A percentile compares a stretch with the other conserved stretches of the same genome.
These are phyloP conservation scores for Siniperca scherzeri DNA, from an alignment of 2,797 vertebrate species.

Conservation along the genomic window DNA sequence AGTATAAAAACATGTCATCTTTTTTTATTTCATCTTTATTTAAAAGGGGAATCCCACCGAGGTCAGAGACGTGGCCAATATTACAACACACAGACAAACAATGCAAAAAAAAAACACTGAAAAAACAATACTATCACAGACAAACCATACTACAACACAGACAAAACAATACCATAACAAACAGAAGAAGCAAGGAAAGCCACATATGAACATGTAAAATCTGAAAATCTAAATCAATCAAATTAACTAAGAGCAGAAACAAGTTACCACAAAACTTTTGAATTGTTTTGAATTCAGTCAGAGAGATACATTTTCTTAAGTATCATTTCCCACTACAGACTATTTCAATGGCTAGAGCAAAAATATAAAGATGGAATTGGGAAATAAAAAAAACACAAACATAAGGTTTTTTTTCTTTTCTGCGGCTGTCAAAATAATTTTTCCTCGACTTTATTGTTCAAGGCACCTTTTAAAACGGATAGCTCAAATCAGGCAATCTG, in stretches of 20 bases:
- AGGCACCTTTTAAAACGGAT: conserved; percentile 41
- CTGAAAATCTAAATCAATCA: not conserved
- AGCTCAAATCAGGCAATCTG: too few species aligned
- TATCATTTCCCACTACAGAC: not conserved
- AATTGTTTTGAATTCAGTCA: not conserved
- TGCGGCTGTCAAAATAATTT: conserved; percentile 28
- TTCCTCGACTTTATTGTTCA: conserved; percentile 36
- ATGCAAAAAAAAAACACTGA: not conserved
- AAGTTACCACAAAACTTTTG: not conserved
- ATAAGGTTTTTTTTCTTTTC: not conserved
- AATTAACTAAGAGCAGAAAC: not conserved
- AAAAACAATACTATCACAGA: not conserved
- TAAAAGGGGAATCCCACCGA: not conserved
- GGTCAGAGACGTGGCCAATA: not conserved
- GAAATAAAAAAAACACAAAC: not conserved
- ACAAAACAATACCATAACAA: not conserved
- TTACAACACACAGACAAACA: not conserved
- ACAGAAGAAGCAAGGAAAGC: not conserved
- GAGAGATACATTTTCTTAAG: too few species aligned
- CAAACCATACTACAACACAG: not conserved
- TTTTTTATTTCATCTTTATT: not conserved
- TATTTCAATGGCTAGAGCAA: not conserved
- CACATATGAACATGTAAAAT: not conserved
- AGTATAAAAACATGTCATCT: not conserved
- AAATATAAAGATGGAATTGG: not conserved